These are phyloP conservation scores for Chinchilla lanigera DNA, from an alignment of 2,113 vertebrate species.

Conservation along the genomic window DNA sequence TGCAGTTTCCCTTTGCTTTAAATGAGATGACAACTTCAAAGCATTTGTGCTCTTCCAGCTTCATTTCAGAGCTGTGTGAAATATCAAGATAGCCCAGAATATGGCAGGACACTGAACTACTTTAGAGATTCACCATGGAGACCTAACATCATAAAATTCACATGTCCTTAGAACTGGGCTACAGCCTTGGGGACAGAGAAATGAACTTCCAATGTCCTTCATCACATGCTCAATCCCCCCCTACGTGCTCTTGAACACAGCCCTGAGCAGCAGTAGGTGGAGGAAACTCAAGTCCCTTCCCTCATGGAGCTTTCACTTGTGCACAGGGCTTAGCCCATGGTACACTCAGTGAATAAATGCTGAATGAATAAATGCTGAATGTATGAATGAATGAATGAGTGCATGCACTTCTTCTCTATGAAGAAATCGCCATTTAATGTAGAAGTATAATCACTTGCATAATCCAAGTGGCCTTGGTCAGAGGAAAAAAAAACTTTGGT, in stretches of 20 bases:
- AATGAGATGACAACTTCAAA: background rate
- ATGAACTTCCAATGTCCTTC: background rate
- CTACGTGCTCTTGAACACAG: background rate
- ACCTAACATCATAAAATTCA: background rate
- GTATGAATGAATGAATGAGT: background rate
- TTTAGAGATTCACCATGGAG: background rate
- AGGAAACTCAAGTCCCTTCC: background rate
- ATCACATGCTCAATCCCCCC: background rate
- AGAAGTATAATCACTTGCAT: background rate
- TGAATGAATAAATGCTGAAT: background rate
- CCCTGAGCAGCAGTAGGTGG: background rate
- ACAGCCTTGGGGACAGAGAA: background rate
- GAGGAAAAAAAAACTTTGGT: background rate
- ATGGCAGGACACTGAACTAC: background rate
- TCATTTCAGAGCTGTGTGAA: background rate
- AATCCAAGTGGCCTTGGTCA: background rate
- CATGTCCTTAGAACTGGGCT: slow-evolving; percentile 59
- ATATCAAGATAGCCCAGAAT: background rate
- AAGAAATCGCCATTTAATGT: background rate
- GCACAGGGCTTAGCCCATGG: background rate
- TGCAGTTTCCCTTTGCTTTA: background rate
- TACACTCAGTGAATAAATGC: accelerated
- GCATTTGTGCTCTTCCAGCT: background rate
- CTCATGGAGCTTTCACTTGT: background rate
- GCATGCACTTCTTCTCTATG: background rate